Conservation (phyloP, 2,888 invertebrate species). For the Acrobasis consociella region DNA sequence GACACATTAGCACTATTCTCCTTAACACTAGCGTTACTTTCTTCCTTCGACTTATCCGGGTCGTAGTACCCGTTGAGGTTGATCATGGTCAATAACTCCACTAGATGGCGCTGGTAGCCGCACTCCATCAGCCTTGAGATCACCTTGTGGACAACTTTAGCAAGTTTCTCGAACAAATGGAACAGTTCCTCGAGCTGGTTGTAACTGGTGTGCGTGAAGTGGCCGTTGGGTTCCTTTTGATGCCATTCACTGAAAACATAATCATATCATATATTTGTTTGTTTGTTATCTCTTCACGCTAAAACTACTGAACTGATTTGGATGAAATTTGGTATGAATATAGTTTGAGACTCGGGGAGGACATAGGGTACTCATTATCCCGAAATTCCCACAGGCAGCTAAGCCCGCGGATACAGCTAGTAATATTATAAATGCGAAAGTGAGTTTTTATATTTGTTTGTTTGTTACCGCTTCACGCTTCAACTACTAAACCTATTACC, state of each 20-base stretch:
- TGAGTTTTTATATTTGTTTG: too few relatives aligned
- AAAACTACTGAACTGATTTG: too few relatives aligned
- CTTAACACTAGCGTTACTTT: conserved; percentile 43
- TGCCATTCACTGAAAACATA: conserved; percentile 81
- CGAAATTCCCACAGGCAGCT: too few relatives aligned
- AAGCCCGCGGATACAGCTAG: too few relatives aligned
- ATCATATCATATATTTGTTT: too few relatives aligned
- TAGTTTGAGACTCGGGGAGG: too few relatives aligned
- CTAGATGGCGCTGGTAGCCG: conserved; percentile 86
- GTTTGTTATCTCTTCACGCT: too few relatives aligned
- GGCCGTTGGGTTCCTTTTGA: conserved; percentile 65
- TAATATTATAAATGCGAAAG: too few relatives aligned
- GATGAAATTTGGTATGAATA: too few relatives aligned
- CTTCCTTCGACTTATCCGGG: conserved; percentile 57
- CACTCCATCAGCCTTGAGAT: conserved; percentile 84
- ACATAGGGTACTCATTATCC: too few relatives aligned
- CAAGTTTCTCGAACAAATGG: conserved; percentile 82
- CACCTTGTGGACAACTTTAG: conserved; percentile 84
- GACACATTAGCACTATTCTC: conserved; percentile 17
- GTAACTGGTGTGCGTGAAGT: conserved; percentile 84
- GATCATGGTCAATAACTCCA: conserved; percentile 85
- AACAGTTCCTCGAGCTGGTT: conserved; percentile 81
- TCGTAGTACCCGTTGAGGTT: conserved; percentile 85
- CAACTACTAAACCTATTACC: too few relatives aligned
- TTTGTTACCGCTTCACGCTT: too few relatives aligned